These are phyloP conservation scores for Chelonia mydas DNA, from an alignment of 2,797 vertebrate genomes.

Conservation along the genomic window DNA sequence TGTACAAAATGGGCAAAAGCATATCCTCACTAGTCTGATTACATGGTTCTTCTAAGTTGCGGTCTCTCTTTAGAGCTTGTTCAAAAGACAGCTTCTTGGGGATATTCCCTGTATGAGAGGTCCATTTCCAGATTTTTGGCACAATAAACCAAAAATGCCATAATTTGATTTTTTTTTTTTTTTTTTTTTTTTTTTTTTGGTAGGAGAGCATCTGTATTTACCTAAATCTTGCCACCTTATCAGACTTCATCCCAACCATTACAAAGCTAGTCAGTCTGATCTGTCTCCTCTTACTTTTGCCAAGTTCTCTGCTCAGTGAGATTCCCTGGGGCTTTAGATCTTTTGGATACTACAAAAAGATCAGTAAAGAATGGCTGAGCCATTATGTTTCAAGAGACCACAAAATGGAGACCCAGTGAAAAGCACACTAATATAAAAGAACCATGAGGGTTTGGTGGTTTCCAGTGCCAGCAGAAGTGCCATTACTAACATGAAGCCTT, in stretches of 20 bases:
- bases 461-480: background rate
- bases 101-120: background rate
- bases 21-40: background rate
- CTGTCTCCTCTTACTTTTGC: background rate
- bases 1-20: background rate
- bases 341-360: background rate
- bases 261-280: background rate
- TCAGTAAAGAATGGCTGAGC: background rate
- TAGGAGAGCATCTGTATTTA: background rate
- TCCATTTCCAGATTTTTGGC: background rate
- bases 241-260: background rate
- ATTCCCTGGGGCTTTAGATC: background rate
- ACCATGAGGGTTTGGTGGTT: accelerated
- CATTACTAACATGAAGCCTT: background rate
- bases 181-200: background rate
- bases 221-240: background rate
- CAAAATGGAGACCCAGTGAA: background rate
- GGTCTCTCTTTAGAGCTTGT: background rate
- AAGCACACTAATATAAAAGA: background rate
- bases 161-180: no score
- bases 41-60: background rate
- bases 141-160: accelerated
- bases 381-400: background rate
- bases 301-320: background rate
- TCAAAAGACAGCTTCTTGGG: background rate